Conservation (phyloP, 2,797 vertebrate species). For the Argya squamiceps region DNA sequence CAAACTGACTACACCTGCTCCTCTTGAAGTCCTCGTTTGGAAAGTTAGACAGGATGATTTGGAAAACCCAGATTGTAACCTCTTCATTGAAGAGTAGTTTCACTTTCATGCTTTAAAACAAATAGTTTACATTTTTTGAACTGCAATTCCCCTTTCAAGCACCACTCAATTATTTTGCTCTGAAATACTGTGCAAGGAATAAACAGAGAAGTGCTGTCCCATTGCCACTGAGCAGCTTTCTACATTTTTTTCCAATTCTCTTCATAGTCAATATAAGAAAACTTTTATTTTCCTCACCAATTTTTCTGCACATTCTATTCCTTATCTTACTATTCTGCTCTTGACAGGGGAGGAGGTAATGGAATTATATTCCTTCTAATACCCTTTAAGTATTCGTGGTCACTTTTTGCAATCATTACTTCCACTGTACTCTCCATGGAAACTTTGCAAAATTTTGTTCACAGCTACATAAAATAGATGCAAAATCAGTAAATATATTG, state of each 20-base stretch:
- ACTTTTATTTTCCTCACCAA: neutral
- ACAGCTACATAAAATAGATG: neutral
- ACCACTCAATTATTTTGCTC: neutral
- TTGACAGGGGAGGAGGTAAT: neutral
- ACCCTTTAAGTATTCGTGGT: neutral
- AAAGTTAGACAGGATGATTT: neutral
- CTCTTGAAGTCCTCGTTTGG: neutral
- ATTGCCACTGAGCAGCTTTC: neutral
- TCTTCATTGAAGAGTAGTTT: neutral
- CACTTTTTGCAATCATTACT: neutral
- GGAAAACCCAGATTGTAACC: neutral
- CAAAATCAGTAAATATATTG: neutral
- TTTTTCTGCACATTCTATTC: neutral
- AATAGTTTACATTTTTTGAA: neutral
- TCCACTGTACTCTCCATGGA: neutral
- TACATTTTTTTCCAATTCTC: neutral
- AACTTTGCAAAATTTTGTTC: neutral
- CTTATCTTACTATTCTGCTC: neutral
- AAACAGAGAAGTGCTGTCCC: neutral
- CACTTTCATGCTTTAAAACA: neutral
- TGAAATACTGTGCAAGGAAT: neutral
- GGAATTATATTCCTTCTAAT: neutral
- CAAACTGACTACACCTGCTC: neutral
- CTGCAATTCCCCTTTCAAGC: neutral
- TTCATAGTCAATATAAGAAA: neutral